Conservation (phyloP, 1,140 invertebrate species). For the Drosophila santomea region DNA sequence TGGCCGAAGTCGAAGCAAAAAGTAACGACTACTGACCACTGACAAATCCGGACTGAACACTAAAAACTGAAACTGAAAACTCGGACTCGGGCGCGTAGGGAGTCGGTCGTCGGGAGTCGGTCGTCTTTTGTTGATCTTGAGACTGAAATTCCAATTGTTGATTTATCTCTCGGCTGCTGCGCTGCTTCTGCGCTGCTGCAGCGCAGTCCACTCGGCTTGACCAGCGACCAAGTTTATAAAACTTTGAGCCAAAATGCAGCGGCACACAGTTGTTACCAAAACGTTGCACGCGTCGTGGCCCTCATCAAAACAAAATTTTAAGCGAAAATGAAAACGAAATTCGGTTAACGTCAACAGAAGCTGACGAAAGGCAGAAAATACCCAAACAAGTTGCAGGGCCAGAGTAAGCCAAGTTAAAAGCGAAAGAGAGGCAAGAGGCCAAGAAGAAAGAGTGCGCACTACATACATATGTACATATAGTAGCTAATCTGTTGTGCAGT, state of each 20-base stretch:
- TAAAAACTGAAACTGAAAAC: slow-evolving; percentile 15
- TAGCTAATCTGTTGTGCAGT: slow-evolving; percentile 67
- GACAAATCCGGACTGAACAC: slow-evolving; percentile 26
- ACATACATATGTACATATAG: neutral
- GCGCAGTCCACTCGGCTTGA: slow-evolving; percentile 33
- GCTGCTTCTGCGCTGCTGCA: slow-evolving; percentile 24
- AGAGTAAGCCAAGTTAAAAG: slow-evolving; percentile 14
- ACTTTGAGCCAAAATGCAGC: slow-evolving; percentile 81
- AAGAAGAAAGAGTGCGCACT: slow-evolving; percentile 23
- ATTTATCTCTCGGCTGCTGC: slow-evolving; percentile 71
- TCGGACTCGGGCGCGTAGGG: slow-evolving; percentile 35
- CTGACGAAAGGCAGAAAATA: slow-evolving; percentile 27
- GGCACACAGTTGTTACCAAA: slow-evolving; percentile 76
- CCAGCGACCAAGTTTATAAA: slow-evolving; percentile 82
- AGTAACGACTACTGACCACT: slow-evolving; percentile 30
- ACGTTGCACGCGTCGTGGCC: slow-evolving; percentile 75
- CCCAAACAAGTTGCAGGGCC: slow-evolving; percentile 72
- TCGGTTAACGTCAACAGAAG: slow-evolving; percentile 49
- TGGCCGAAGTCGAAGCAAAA: slow-evolving; percentile 35
- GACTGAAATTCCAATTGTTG: slow-evolving; percentile 72
- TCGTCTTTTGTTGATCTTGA: slow-evolving; percentile 75
- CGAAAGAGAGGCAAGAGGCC: slow-evolving; percentile 10
- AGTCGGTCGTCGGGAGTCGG: slow-evolving; percentile 25
- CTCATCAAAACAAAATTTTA: slow-evolving; percentile 44
- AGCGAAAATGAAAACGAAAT: slow-evolving; percentile 47